Base-by-base conservation (phyloP, 2,797 vertebrate species). In the Pterois miles region DNA sequence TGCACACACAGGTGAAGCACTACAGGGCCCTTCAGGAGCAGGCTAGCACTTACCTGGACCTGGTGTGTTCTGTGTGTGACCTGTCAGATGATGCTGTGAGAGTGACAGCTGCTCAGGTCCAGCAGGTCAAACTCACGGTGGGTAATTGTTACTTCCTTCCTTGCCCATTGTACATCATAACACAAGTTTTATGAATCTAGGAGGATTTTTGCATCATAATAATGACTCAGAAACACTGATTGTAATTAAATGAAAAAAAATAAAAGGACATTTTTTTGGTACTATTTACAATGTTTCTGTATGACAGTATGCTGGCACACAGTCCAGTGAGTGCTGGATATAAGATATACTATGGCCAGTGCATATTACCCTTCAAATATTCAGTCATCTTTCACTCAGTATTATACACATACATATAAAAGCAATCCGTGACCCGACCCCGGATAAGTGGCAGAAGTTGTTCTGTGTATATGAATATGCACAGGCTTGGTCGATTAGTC, bases 11-110 rank as follows among this genome's bases (percentile, higher is more conserved):
- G 98, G 96, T 98, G 78, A 99, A 99, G 85, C 96, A 97, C 76
- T 97, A 97, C 90, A 93, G 98, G 84, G 96, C 98, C 70, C 94
- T 99, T 54, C 97, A 99, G 84, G 97, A 99, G 54, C 98, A 99
- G 81, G 97, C 97, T 57, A 97, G 96, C 81, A 99, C 98, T 0
- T 99, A 99, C 84, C 91, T 99, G 94, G 98, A 99, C 87, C 95
- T 99, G 76, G 95, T 99, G 31, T 99, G 97, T 58, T 98, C 98
- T 56, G 96, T 97, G 86, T 99, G 98, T 78, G 98, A 99, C 90
- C 94, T 99, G 66, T 96, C 98, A 0, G 96, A 98, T 75, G 93
- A 95, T 11, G 91, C 95, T 4, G 98, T 99, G 91, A 97, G 95
- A 92, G 95, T 93, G 70, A 95, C 96, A 11, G 98, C 97, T 33